Conservation (phyloP, 2,113 vertebrate genomes). For the Brienomyrus brachyistius region DNA sequence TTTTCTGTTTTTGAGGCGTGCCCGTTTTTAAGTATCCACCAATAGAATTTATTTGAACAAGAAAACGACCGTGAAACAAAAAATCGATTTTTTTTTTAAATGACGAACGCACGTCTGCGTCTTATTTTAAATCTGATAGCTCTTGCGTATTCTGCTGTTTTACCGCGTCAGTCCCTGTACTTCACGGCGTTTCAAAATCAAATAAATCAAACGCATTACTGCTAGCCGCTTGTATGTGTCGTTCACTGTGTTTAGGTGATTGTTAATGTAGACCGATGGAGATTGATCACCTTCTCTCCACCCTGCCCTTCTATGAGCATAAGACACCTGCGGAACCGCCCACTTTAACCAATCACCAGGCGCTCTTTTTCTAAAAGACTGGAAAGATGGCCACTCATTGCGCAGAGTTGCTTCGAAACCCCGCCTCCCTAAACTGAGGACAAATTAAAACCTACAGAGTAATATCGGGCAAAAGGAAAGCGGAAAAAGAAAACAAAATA, state of each 20-base stretch:
- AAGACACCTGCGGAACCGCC: conserved; percentile 60
- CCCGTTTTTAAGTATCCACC: conserved; percentile 41
- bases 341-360: conserved; percentile 65
- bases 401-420: conserved; percentile 25
- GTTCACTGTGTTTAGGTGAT: conserved; percentile 56
- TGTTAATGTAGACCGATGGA: conserved; percentile 72
- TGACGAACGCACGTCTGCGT: not conserved
- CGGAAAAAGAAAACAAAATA: conserved; percentile 1
- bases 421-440: conserved; percentile 26
- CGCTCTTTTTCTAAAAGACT: conserved; percentile 44
- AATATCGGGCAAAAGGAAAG: conserved; percentile 14
- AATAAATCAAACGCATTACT: conserved; percentile 48
- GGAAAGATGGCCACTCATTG: conserved; percentile 51
- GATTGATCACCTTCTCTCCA: conserved; percentile 74
- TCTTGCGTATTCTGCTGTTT: conserved; percentile 32
- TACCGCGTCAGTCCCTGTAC: conserved; percentile 20
- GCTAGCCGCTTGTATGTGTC: conserved; percentile 50
- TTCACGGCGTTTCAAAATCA: conserved; percentile 27
- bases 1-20: conserved; percentile 28
- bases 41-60: conserved; percentile 15
- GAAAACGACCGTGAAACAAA: not conserved
- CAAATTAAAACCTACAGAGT: conserved; percentile 27
- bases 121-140: conserved; percentile 21
- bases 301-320: conserved; percentile 71
- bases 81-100: not conserved